A percentile compares a stretch with the other conserved stretches of the same genome.
Evolutionary conservation across 2,797 vertebrate genomes (phyloP).

Genomic region (Benthosema pterotum): DNA sequence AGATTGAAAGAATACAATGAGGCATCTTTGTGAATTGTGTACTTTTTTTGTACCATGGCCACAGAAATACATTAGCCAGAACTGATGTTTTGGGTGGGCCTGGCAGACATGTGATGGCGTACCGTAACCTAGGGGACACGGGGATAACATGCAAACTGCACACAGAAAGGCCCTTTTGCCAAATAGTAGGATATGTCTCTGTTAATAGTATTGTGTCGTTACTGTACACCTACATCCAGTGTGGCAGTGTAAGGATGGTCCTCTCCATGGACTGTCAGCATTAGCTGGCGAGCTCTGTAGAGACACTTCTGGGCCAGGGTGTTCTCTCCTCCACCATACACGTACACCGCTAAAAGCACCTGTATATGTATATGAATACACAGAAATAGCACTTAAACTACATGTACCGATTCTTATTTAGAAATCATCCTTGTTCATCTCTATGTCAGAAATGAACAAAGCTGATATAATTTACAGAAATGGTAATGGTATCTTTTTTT

Average conservation of each 20-base stretch:
- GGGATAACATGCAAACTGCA: too few species aligned
- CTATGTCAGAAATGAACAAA: too few species aligned
- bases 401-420: neutral
- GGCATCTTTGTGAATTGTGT: neutral
- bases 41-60: too few species aligned
- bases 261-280: conserved; percentile 81
- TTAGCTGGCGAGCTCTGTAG: conserved; percentile 81
- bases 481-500: too few species aligned
- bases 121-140: too few species aligned
- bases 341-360: conserved; percentile 81
- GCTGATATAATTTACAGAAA: too few species aligned
- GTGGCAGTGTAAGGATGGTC: conserved; percentile 83
- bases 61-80: too few species aligned
- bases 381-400: neutral
- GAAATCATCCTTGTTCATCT: too few species aligned
- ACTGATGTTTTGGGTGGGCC: too few species aligned
- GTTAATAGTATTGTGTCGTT: neutral
- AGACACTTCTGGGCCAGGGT: conserved; percentile 81
- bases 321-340: conserved; percentile 80
- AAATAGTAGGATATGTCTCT: neutral
- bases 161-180: too few species aligned
- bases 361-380: conserved; percentile 39
- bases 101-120: too few species aligned
- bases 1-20: neutral
- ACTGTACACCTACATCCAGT: conserved; percentile 77